Evolutionary conservation across 2,113 vertebrate species (phyloP), one percentile per base, ranked within the genome.

Genomic region (Poeciliopsis prolifica): DNA sequence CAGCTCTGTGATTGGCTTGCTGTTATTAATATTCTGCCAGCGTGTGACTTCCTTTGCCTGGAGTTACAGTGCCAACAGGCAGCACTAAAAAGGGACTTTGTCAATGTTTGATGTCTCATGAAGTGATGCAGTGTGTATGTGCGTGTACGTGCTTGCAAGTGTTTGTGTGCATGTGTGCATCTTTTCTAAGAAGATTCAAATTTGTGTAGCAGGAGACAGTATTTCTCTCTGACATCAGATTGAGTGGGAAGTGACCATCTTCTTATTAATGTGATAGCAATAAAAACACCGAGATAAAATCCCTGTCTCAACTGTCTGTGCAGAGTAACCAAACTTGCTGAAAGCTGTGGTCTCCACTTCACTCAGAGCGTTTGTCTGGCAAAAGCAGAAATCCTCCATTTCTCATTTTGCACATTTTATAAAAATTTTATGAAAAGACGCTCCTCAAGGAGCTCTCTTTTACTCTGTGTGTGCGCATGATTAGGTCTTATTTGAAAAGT

Each of bases 81-180:
- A 92, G 88, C 91, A 92, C 91, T 94, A 94, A 94, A 95, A 95
- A 94, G 94, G 82, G 93, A 94, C 94, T 94, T 94, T 95, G 94
- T 95, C 92, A 93, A 88, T 94, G 93, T 95, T 93, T 94, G 92
- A 94, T 92, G 93, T 94, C 84, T 91, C 48, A 80, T 92, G 87
- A 93, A 92, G 86, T 87, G 88, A 90, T 86, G 83, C 83, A 74
- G 89, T 87, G 89, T 80, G 74, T 88, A 70, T 70, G 72, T 74
- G 75, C 69, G 24, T 75, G 61, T 78, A 68, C 14, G 61, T n/a
- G 37, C 69, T 40, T 28, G 28, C 13, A n/a, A n/a, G 35, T 68
- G 64, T 67, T 84, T 72, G 74, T 76, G 72, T 75, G 24, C 74
- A 61, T 76, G 71, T 30, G 67, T 28, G 31, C 69, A 33, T 67